Evolutionary conservation across 2,113 vertebrate genomes (phyloP), one percentile per base, ranked within the genome.

Genomic region (Apteryx mantelli): DNA sequence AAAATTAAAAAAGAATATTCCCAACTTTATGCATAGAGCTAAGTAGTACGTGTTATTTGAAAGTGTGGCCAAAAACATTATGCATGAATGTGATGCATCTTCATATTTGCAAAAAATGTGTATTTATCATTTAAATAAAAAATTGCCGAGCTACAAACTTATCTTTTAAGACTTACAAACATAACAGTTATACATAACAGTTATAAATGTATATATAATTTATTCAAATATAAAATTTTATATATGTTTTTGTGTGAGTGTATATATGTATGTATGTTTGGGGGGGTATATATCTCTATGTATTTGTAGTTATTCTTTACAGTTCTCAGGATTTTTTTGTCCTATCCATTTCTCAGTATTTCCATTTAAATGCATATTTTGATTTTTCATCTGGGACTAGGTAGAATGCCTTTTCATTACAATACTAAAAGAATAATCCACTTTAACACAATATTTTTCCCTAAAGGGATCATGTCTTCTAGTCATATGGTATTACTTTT

Each of bases 321-420:
- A 83, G 18, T 93, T 91, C 88, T 94, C 77, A 52, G 56, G 30
- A 44, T 71, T 65, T 91, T 97, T 97, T 97, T 86, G 40, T 96
- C 71, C 68, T 97, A 82, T 96, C 80, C 63, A 46, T 97, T 98
- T 97, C 91, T 96, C 93, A 96, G 88, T 97, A 97, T 97, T 98
- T 97, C 96, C 75, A 97, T 98, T 98, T 98, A 97, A 98, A 97
- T 98, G 94, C 75, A 88, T 97, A 91, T 98, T 98, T 98, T 98
- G 91, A 96, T 98, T 97, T 98, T 98, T 95, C 90, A 97, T 97
- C 85, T 96, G 96, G 92, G 95, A 97, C 96, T 95, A 94, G 84
- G 75, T 96, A 53, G 88, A 93, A 97, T 91, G 76, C 88, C 78
- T 96, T 98, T 97, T 91, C 88, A 78, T 98, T 98, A 93, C 19